Base-by-base conservation (phyloP, 2,797 vertebrate genomes). In the Uromys caudimaculatus region DNA sequence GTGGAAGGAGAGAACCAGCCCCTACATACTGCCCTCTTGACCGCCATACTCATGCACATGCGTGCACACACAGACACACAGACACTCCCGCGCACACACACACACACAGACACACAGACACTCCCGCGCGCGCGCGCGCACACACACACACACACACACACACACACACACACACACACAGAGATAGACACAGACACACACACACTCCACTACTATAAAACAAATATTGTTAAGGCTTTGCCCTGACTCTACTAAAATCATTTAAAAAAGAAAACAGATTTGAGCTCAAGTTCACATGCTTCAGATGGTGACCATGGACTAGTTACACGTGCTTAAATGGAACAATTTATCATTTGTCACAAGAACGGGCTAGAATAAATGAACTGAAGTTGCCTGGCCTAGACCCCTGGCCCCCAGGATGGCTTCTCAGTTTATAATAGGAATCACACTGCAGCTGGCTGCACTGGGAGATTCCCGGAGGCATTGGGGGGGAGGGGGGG, bases 371-470 rank as follows among this genome's bases (percentile, higher is more conserved):
- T 35, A 2, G 24, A 41, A 29, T 3, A 35, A 52, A 38, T 23
- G 29, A 83, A 52, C 73, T 73, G n/a, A 71, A 32, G n/a, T 67
- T 50, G 58, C 24, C 38, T 35, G 19, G 50, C 23, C 23, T 47
- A 7, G 35, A 93, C 23, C 12, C 54, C 62, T 27, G 3, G 5
- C 50, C 24, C 44, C 19, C 9, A 21, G 41, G 19, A 41, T 10
- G n/a, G 17, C 77, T 38, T 29, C 27, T 62, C 23, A 4, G 6
- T 41, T 86, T 52, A n/a, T 54, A 50, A 9, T 3, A 73, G 54
- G 47, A 76, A 29, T 38, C 52, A 44, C 0, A 0, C 79, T 58
- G 29, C 7, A 12, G 0, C 0, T 1, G 13, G 35, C 17, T 4
- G 21, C 64, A 38, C 71, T 69, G 3, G 47, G 56, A 13, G 35